A percentile compares a stretch with the other conserved stretches of the same genome.
Evolutionary conservation across 2,113 vertebrate genomes (phyloP).

Genomic region (Lucifuga dentata): DNA sequence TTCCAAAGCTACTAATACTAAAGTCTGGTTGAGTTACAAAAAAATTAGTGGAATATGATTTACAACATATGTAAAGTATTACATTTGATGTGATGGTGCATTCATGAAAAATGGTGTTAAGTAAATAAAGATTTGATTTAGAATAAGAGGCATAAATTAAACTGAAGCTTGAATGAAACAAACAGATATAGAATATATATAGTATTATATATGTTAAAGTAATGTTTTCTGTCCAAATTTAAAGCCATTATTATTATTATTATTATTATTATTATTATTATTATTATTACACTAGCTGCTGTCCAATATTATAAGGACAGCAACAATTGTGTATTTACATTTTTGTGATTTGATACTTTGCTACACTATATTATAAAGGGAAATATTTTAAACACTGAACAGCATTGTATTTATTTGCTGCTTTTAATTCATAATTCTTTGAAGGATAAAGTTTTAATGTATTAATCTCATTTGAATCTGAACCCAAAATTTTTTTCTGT

Average conservation of each 20-base stretch:
- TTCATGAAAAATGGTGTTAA: background rate
- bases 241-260: too few species aligned
- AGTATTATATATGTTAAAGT: too few species aligned
- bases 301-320: too few species aligned
- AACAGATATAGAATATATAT: too few species aligned
- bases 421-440: too few species aligned
- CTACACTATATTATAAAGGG: background rate
- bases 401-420: background rate
- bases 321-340: background rate
- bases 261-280: too few species aligned
- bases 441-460: conserved; percentile 7
- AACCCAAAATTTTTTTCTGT: background rate
- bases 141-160: too few species aligned
- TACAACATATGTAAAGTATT: background rate
- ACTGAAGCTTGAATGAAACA: too few species aligned
- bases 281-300: too few species aligned
- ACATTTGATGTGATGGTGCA: background rate
- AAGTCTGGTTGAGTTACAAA: background rate
- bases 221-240: too few species aligned
- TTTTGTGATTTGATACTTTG: background rate
- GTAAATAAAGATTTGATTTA: background rate
- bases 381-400: background rate
- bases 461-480: background rate
- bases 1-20: conserved; percentile 1
- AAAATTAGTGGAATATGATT: too few species aligned